Percentiles rank a stretch among this genome's conserved stretches.
Conservation (phyloP, 2,888 invertebrate species). For the Dinocampus coccinellae region DNA sequence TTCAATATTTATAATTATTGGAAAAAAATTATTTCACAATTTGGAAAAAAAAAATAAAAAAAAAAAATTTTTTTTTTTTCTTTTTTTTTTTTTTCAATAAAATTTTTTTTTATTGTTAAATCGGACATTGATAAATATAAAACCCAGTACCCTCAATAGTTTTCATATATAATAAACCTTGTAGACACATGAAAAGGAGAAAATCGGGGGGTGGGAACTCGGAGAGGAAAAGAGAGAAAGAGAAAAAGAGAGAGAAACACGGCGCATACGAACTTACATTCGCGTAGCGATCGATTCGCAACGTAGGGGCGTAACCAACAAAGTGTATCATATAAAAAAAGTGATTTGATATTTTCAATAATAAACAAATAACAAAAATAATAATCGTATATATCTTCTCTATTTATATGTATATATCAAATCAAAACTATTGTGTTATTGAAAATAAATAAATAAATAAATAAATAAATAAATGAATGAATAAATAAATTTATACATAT, state of each 20-base stretch:
- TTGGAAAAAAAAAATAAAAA: no score
- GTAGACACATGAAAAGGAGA: no score
- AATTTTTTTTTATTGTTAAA: no score
- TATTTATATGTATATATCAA: not conserved
- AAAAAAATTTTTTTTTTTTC: no score
- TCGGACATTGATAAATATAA: not conserved
- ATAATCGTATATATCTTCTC: not conserved
- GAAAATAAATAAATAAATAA: not conserved
- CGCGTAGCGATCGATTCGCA: conserved; percentile 48
- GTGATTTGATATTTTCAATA: conserved; percentile 29
- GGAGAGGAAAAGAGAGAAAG: not conserved
- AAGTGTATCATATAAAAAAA: conserved; percentile 36
- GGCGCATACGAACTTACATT: conserved; percentile 40
- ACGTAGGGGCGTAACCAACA: conserved; percentile 49
- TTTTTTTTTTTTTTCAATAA: no score
- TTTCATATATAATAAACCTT: conserved; percentile 16
- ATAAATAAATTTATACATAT: not conserved
- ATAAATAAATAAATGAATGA: not conserved
- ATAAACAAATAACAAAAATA: conserved; percentile 18
- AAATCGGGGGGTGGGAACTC: no score
- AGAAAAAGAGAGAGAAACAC: conserved; percentile 7
- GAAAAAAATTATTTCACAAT: no score
- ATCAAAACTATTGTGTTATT: not conserved
- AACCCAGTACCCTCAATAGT: conserved; percentile 17
- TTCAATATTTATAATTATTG: no score